Percentiles rank a stretch among this genome's conserved stretches.
Conservation (phyloP, 2,797 vertebrate species). For the Geotrypetes seraphini region DNA sequence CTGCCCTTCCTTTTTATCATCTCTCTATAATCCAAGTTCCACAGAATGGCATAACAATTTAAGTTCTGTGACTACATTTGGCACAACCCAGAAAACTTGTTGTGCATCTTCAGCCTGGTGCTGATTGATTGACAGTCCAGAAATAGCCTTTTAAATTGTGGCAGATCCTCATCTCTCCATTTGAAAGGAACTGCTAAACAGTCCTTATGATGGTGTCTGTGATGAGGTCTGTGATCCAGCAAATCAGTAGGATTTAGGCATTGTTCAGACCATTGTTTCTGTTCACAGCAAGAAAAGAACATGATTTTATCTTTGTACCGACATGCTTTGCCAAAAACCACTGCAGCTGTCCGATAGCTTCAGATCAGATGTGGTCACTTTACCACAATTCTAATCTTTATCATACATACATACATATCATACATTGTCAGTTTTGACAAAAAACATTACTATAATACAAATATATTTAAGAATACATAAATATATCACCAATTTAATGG, state of each 20-base stretch:
- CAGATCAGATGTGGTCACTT: constrained; percentile 36
- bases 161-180: constrained; percentile 35
- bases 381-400: too few species aligned
- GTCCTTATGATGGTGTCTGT: constrained; percentile 19
- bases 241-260: constrained; percentile 11
- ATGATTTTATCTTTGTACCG: constrained; percentile 27
- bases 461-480: too few species aligned
- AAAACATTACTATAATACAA: too few species aligned
- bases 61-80: constrained; percentile 27
- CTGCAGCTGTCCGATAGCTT: constrained; percentile 22
- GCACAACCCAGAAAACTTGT: constrained; percentile 25
- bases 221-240: constrained; percentile 8
- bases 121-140: constrained; percentile 40
- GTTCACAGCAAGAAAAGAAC: constrained; percentile 12
- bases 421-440: constrained; percentile 32
- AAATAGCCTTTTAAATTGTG: constrained; percentile 44
- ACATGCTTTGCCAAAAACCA: constrained; percentile 26
- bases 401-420: too few species aligned
- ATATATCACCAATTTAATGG: too few species aligned
- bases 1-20: not conserved
- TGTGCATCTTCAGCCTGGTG: constrained; percentile 35
- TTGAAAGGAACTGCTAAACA: constrained; percentile 32
- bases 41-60: constrained; percentile 16
- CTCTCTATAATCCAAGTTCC: constrained; percentile 20
- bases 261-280: constrained; percentile 21